A percentile compares a stretch with the other conserved stretches of the same genome.
phyloP scores from a whole-genome alignment of 2,113 vertebrate species.

The Scolopax mira region DNA sequence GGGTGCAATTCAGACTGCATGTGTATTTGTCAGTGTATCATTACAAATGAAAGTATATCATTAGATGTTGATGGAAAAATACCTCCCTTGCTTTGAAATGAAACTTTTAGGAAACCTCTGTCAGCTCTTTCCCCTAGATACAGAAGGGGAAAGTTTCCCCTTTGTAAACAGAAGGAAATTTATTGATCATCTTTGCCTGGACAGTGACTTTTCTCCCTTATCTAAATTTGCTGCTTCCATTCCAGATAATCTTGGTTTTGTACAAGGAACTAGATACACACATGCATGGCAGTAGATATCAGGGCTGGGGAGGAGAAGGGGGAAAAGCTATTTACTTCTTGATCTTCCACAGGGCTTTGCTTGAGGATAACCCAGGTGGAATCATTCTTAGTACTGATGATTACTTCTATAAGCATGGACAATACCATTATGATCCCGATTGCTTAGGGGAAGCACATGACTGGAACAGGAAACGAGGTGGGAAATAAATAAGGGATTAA shows the following conservation, averaged over 20 bases:
- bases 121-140: not conserved
- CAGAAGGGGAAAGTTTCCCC: too few relatives aligned
- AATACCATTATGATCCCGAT: constrained; percentile 81
- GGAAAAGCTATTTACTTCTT: not conserved
- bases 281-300: not conserved
- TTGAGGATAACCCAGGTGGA: constrained; percentile 86
- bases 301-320: not conserved
- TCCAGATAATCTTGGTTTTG: not conserved
- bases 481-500: constrained; percentile 21
- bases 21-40: not conserved
- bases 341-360: constrained; percentile 78
- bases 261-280: not conserved
- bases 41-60: not conserved
- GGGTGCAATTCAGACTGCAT: not conserved
- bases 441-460: constrained; percentile 88
- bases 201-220: not conserved
- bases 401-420: constrained; percentile 84
- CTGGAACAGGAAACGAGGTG: constrained; percentile 93
- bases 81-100: not conserved
- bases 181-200: not conserved
- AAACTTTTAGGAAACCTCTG: not conserved
- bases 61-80: not conserved
- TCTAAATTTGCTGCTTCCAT: not conserved
- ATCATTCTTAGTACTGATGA: constrained; percentile 90
- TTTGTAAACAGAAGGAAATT: not conserved